phyloP scores from a whole-genome alignment of 1,140 invertebrate species.

The Ericerus pela region DNA sequence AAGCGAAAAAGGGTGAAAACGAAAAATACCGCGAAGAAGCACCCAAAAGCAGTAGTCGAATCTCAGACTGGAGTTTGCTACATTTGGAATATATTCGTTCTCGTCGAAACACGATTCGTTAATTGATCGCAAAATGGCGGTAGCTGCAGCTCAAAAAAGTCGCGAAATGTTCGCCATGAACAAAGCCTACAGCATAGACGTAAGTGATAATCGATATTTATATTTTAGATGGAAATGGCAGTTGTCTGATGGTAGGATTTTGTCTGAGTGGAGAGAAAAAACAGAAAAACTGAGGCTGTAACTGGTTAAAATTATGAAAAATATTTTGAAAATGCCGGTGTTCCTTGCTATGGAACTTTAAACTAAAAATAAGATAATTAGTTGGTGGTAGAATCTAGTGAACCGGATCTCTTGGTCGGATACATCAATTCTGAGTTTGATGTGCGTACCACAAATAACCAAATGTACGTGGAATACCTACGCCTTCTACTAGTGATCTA shows the following conservation, averaged over 20 bases:
- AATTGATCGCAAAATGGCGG: conserved; percentile 42
- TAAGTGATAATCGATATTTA: conserved; percentile 39
- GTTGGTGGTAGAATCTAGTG: no score
- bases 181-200: conserved; percentile 94
- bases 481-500: no score
- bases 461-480: no score
- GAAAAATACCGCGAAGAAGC: not conserved
- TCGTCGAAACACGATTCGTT: conserved; percentile 1
- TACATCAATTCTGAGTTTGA: no score
- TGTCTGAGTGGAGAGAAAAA: not conserved
- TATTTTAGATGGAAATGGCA: no score
- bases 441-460: no score
- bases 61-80: conserved; percentile 22
- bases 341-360: no score
- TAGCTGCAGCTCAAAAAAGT: conserved; percentile 76
- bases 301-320: not conserved
- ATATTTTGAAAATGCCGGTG: not conserved
- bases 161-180: conserved; percentile 88
- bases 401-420: no score
- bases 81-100: conserved; percentile 18
- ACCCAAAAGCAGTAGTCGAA: not conserved
- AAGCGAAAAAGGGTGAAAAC: not conserved
- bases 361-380: no score
- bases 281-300: not conserved
- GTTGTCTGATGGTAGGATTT: not conserved